A percentile compares a stretch with the other conserved stretches of the same genome.
These are phyloP conservation scores for Leucoraja ocellata DNA, from an alignment of 2,797 vertebrate species.

Conservation along the genomic window DNA sequence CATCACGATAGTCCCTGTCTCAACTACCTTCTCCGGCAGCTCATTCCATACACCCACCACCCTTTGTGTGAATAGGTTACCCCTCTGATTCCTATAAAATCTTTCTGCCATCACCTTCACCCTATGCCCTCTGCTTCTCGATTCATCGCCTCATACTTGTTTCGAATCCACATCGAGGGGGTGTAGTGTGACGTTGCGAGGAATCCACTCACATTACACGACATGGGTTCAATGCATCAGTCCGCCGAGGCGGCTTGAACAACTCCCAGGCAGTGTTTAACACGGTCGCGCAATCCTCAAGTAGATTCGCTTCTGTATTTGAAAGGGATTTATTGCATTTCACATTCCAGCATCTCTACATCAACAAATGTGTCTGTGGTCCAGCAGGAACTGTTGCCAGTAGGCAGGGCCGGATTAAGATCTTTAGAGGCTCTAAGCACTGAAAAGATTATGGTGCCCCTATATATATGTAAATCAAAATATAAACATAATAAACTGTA, in stretches of 20 bases:
- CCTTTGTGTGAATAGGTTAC: too few species aligned
- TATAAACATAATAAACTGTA: too few species aligned
- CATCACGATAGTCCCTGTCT: too few species aligned
- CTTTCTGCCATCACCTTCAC: too few species aligned
- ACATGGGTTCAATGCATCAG: neutral
- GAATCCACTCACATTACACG: neutral
- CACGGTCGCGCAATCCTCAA: neutral
- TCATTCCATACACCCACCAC: too few species aligned
- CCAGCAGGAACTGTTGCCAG: neutral
- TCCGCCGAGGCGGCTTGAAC: neutral
- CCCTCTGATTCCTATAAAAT: too few species aligned
- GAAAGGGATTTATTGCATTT: neutral
- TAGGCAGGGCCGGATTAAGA: too few species aligned
- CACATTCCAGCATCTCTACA: neutral
- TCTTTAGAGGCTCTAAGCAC: too few species aligned
- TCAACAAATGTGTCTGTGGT: neutral
- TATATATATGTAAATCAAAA: too few species aligned
- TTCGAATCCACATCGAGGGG: neutral
- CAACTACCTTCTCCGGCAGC: too few species aligned
- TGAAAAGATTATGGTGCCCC: too few species aligned
- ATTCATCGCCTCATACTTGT: neutral
- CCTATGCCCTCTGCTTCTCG: too few species aligned
- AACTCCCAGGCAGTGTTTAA: neutral
- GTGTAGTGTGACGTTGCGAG: neutral
- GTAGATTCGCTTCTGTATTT: neutral